Base-by-base conservation (phyloP, 1,140 invertebrate genomes). In the Telenomus remus region DNA sequence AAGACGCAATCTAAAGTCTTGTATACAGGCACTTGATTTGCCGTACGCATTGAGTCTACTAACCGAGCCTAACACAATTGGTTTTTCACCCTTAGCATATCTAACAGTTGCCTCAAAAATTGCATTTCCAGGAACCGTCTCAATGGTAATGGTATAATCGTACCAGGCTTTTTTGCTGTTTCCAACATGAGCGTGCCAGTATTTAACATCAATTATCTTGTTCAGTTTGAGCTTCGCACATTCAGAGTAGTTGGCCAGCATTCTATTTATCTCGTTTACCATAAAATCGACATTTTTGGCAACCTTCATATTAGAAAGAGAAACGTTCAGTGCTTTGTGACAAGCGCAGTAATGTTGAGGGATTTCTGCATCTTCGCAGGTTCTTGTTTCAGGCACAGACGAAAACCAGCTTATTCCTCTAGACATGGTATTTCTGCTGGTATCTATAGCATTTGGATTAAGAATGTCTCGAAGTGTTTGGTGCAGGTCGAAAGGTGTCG, bases 321-420 rank as follows among this genome's bases (percentile, higher is more conserved):
- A 78, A 9, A 92, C 78, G 66, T 91, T 90, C 43, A 84, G 81
- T 8, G 89, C 90, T 56, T 89, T 89, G 66, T 94, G 91, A 79
- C 96, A 97, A 11, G 94, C 93, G 80, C 95, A 97, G 92, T 94
- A 97, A 78, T 96, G 93, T 33, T 92, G 91, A 0, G 92, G 90
- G 39, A 97, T 95, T 0, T 89, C 91, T 0, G 95, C 95, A 49
- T 89, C 86, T 19, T 89, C 83, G 83, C 96, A 97, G 0, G 92
- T 95, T 8, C 96, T 87, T 42, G 91, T 89, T n/a, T 84, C 84
- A 0, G 93, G 91, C 42, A 97, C 90, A 0, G 91, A 89, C 3
- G 91, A 82, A 80, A 96, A 95, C 53, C 95, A 89, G 82, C 95
- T 96, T 11, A 95, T 93, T 1, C 94, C 92, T 27, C 19, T 27